Evolutionary conservation across 2,888 invertebrate species (phyloP), one percentile per base, ranked within the genome.

Genomic region (Xestoiulus laeticollis): DNA sequence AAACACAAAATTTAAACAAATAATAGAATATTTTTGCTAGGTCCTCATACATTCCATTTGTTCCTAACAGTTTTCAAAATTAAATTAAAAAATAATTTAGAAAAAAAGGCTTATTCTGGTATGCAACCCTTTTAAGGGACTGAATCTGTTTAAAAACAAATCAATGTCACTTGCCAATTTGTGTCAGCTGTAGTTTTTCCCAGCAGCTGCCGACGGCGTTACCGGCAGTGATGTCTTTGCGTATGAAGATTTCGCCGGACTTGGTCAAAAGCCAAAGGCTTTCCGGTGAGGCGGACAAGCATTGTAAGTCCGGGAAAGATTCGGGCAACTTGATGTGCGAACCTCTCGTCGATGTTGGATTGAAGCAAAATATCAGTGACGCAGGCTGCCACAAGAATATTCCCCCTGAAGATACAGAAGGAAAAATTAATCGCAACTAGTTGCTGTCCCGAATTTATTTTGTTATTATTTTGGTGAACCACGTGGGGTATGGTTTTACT

Each of bases 261-360:
- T 90, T 90, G 1, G 92, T 92, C 48, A 94, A 91, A 3, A 92
- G 90, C 94, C 94, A 94, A 22, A 93, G 90, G 8, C 92, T 92
- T 88, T 92, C 92, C 0, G 91, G 90, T 26, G 92, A 91, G 6
- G 92, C 91, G 53, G 91, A 90, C n/a, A 93, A 88, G 89, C 91
- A 91, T 14, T 48, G 48, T 16, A 48, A 19, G 6, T 89, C 88
- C 5, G 91, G 89, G 12, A 90, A 89, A 43, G 89, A 88, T 3
- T 90, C 87, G 48, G 90, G 88, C 88, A 89, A 87, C 14, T 88
- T 88, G 19, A 87, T 16, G 44, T 32, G 90, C 85, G 90, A 89
- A 22, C 89, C 88, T 22, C 85, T 90, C 30, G 90, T 89, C 22
- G 90, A 89, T 38, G 90, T 89, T 3, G 91, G 90, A n/a, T 90